Base-by-base conservation (phyloP, 2,113 vertebrate species). In the Syngnathus typhle region DNA sequence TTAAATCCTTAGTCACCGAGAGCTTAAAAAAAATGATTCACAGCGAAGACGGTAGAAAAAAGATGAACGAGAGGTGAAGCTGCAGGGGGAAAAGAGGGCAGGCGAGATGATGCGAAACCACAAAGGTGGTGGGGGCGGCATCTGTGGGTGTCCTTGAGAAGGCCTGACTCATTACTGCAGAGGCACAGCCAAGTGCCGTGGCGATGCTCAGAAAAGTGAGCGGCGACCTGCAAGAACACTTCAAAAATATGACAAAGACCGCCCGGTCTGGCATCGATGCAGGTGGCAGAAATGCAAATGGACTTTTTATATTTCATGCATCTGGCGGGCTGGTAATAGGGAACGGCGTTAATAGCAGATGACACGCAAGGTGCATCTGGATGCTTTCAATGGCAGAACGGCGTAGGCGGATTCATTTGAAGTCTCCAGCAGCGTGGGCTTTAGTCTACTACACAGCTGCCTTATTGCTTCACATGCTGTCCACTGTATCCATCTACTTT, bases 131-230 rank as follows among this genome's bases (percentile, higher is more conserved):
- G 81, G 76, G 83, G 68, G 79, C 67, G 78, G 73, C 81, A 81
- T 76, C 74, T 70, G 79, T 80, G 84, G 88, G 84, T 89, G 88
- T 82, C 88, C 87, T 89, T 90, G 85, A 89, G 88, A 87, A 78
- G 72, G 83, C 84, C 85, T 89, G 89, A 86, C 83, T 90, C 87
- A 89, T 86, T 85, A 86, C 85, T 85, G 86, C 86, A 83, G 87
- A 77, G 80, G 82, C 76, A 84, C 72, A 65, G 82, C 81, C 74
- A 63, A 80, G 82, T 59, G 69, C 72, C 79, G 76, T 13, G 37
- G 69, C 76, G 51, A 78, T 70, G 78, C 65, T 52, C 39, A 4
- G 66, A 62, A 67, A 71, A 83, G 63, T 79, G 83, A 86, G 67
- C 74, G 81, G 75, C 79, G 69, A 69, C 37, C 39, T 65, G 74